Conservation (phyloP, 2,888 invertebrate genomes). For the Rosalia funebris region DNA sequence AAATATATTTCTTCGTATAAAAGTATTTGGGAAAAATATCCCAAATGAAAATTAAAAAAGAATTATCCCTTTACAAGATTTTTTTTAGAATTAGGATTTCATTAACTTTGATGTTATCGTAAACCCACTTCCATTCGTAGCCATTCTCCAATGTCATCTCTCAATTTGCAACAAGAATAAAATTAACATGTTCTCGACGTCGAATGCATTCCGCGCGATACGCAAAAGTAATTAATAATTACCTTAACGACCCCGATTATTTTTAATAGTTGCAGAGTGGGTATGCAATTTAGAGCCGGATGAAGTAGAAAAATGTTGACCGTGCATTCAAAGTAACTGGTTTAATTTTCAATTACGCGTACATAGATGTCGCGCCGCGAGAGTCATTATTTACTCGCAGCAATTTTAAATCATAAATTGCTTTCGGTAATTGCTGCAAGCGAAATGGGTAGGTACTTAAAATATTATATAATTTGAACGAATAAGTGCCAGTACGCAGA, state of each 20-base stretch:
- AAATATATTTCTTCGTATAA: too few species aligned
- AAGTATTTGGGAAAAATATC: too few species aligned
- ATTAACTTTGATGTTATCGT: too few species aligned
- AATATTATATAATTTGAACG: too few species aligned
- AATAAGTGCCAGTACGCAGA: too few species aligned
- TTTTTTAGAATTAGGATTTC: too few species aligned
- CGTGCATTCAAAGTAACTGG: constrained; percentile 2
- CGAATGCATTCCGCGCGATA: constrained; percentile 1
- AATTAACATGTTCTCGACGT: background rate
- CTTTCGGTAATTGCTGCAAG: background rate
- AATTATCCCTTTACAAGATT: too few species aligned
- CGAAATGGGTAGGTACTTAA: too few species aligned
- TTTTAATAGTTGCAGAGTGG: background rate
- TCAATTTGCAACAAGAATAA: background rate
- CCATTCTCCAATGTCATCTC: too few species aligned
- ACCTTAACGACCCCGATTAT: constrained; percentile 9
- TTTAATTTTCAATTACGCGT: constrained; percentile 9
- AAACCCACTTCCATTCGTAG: too few species aligned
- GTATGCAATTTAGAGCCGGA: constrained; percentile 17
- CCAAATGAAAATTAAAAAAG: too few species aligned
- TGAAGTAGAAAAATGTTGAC: constrained; percentile 1
- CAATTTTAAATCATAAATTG: background rate
- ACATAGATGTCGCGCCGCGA: constrained; percentile 2
- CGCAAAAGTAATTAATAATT: constrained; percentile 14
- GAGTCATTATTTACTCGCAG: background rate